Evolutionary conservation across 2,888 invertebrate species (phyloP).

Genomic region (Aphidoletes aphidimyza): DNA sequence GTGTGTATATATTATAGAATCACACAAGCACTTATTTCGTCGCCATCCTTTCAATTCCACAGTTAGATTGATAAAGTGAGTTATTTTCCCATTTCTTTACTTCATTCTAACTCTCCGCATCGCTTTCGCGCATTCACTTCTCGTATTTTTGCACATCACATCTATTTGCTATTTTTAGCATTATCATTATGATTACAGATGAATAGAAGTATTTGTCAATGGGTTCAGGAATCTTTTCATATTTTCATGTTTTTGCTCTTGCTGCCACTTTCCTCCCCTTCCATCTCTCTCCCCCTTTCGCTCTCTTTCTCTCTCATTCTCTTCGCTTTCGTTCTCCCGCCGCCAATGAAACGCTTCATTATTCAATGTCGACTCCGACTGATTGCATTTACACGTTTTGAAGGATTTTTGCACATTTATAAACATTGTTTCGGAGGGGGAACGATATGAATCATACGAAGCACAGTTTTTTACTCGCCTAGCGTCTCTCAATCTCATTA

Average conservation of each 20-base stretch:
- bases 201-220: slow-evolving; percentile 49
- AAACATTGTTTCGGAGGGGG: slow-evolving; percentile 1
- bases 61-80: slow-evolving; percentile 37
- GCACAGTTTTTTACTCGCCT: neutral
- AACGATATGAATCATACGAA: neutral
- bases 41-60: neutral
- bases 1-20: neutral
- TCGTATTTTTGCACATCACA: neutral
- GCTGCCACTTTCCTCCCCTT: neutral
- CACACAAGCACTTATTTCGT: slow-evolving; percentile 35
- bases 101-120: neutral
- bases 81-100: neutral
- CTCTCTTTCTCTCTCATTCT: too few species aligned
- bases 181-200: slow-evolving; percentile 42
- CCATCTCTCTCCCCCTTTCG: too few species aligned
- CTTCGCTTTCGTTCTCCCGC: too few species aligned
- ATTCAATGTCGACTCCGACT: slow-evolving; percentile 46
- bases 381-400: slow-evolving; percentile 38
- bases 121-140: neutral
- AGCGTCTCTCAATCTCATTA: too few species aligned
- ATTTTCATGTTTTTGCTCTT: slow-evolving; percentile 2
- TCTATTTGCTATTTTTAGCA: slow-evolving; percentile 31
- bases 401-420: slow-evolving; percentile 39
- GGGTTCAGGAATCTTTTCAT: slow-evolving; percentile 51
- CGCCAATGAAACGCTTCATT: neutral